A percentile compares a stretch with the other conserved stretches of the same genome.
Evolutionary conservation across 2,797 vertebrate species (phyloP).

Genomic region (Cryptoprocta ferox): DNA sequence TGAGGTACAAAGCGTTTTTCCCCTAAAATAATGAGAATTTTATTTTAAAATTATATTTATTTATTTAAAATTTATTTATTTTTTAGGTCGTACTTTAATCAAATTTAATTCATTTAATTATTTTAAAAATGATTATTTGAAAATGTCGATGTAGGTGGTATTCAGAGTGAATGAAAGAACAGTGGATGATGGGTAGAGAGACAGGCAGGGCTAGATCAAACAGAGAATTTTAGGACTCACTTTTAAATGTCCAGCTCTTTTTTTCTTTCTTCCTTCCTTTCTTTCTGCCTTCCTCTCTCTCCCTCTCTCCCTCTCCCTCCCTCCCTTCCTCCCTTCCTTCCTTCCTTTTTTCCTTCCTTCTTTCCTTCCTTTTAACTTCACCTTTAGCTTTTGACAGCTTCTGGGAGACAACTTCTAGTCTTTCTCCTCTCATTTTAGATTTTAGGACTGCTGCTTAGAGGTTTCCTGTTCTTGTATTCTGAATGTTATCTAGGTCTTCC

Average conservation of each 20-base stretch:
- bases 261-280: background rate
- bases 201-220: too few species aligned
- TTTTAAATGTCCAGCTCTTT: background rate
- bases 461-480: background rate
- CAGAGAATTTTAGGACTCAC: background rate
- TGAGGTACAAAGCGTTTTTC: background rate
- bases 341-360: accelerated
- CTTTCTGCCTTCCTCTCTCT: background rate
- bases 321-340: too few species aligned
- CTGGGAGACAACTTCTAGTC: background rate
- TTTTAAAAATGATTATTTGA: background rate
- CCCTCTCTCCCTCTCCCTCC: too few species aligned
- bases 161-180: background rate
- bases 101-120: background rate
- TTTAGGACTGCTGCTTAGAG: background rate
- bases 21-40: background rate
- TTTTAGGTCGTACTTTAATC: background rate
- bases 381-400: background rate
- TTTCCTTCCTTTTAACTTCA: background rate
- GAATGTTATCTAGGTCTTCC: background rate
- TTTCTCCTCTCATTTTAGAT: background rate
- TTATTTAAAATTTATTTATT: background rate
- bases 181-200: background rate
- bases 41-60: background rate
- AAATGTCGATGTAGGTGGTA: background rate